Conservation (phyloP, 2,113 vertebrate genomes). For the Puffinus mauretanicus region DNA sequence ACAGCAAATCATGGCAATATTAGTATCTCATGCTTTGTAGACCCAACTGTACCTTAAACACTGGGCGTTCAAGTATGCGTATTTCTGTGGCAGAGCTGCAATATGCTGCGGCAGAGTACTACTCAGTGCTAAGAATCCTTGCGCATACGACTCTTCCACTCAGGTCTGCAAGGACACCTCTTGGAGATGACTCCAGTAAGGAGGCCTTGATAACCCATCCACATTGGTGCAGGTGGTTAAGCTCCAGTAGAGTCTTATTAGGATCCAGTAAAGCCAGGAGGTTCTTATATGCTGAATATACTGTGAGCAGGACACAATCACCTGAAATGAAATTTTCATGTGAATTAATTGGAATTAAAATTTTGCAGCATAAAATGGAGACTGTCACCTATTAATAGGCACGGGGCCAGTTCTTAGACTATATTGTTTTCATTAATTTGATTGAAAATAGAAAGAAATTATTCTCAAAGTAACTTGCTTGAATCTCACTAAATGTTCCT, state of each 20-base stretch:
- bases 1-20: neutral
- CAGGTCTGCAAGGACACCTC: neutral
- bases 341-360: neutral
- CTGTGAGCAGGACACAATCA: neutral
- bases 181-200: neutral
- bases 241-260: neutral
- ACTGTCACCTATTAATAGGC: neutral
- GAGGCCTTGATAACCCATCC: neutral
- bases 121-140: neutral
- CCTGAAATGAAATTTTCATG: neutral
- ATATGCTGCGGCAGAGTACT: neutral
- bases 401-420: neutral
- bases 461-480: neutral
- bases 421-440: neutral
- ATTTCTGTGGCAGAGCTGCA: neutral
- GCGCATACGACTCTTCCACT: neutral
- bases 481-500: neutral
- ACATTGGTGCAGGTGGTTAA: neutral
- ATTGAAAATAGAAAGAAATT: neutral
- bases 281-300: neutral
- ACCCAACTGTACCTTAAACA: neutral
- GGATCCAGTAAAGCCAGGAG: neutral
- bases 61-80: rapidly evolving
- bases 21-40: neutral
- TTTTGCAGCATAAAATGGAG: neutral